phyloP scores from a whole-genome alignment of 2,797 vertebrate species.

The Dromococcyx pavoninus region DNA sequence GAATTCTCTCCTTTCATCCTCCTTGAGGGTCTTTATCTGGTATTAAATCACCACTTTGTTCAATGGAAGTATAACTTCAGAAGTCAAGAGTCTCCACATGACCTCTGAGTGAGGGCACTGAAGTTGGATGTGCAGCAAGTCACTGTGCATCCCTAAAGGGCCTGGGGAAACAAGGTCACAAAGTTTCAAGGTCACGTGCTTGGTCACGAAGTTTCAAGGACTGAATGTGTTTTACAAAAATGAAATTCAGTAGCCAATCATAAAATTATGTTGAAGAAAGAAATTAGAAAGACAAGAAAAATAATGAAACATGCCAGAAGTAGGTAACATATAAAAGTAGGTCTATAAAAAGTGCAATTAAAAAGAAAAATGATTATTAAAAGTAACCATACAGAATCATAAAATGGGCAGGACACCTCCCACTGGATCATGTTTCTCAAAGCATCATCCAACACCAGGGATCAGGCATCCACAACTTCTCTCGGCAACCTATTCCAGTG shows the following conservation, averaged over 20 bases:
- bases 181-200: too few relatives aligned
- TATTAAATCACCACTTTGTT: neutral
- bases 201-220: too few relatives aligned
- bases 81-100: neutral
- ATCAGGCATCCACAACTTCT: too few relatives aligned
- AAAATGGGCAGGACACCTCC: too few relatives aligned
- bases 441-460: too few relatives aligned
- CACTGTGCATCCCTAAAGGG: neutral
- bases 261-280: neutral
- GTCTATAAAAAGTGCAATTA: neutral
- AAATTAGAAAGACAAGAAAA: neutral
- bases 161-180: neutral
- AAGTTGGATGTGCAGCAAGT: neutral
- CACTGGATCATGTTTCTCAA: too few relatives aligned
- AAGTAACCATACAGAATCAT: neutral
- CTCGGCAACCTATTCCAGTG: too few relatives aligned
- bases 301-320: neutral
- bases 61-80: neutral
- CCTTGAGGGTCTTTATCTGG: neutral
- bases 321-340: neutral
- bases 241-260: accelerated
- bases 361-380: accelerated
- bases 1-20: neutral
- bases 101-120: neutral
- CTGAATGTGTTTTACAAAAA: neutral